A percentile compares a stretch with the other conserved stretches of the same genome.
These are phyloP conservation scores for Rhinophrynus dorsalis DNA, from an alignment of 2,797 vertebrate genomes.

Conservation along the genomic window DNA sequence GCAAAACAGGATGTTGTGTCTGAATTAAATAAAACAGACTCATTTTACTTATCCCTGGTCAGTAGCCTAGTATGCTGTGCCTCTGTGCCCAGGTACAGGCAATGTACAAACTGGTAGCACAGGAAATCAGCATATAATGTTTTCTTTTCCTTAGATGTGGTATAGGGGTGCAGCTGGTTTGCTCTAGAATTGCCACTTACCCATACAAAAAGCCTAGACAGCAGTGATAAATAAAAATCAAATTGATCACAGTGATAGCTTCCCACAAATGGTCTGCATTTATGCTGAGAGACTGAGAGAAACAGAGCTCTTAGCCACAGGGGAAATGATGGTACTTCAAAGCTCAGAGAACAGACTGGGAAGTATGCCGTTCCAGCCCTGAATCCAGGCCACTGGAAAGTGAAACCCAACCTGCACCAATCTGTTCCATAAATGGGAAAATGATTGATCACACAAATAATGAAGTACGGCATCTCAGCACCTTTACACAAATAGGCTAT, in stretches of 20 bases:
- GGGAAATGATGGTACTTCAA: conserved; percentile 32
- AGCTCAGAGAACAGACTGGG: conserved; percentile 50
- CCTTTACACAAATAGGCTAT: conserved; percentile 4
- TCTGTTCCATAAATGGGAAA: conserved; percentile 50
- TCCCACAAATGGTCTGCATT: conserved; percentile 43
- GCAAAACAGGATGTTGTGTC: no score
- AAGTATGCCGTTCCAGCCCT: conserved; percentile 46
- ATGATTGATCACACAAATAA: conserved; percentile 53
- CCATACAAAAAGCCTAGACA: neutral
- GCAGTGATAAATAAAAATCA: conserved; percentile 14
- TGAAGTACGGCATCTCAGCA: conserved; percentile 37
- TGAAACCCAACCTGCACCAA: conserved; percentile 47
- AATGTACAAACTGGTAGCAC: no score
- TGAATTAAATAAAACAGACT: no score
- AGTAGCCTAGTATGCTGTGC: no score
- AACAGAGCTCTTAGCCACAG: conserved; percentile 49
- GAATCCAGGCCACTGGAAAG: conserved; percentile 56
- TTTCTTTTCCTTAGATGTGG: no score
- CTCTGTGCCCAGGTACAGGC: no score
- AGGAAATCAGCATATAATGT: no score
- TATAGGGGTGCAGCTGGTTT: no score
- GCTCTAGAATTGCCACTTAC: no score
- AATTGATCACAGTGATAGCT: conserved; percentile 44
- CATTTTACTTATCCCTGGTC: no score
- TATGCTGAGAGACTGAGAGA: conserved; percentile 49